Conservation (phyloP, 2,888 invertebrate species). For the Abrostola tripartita region DNA sequence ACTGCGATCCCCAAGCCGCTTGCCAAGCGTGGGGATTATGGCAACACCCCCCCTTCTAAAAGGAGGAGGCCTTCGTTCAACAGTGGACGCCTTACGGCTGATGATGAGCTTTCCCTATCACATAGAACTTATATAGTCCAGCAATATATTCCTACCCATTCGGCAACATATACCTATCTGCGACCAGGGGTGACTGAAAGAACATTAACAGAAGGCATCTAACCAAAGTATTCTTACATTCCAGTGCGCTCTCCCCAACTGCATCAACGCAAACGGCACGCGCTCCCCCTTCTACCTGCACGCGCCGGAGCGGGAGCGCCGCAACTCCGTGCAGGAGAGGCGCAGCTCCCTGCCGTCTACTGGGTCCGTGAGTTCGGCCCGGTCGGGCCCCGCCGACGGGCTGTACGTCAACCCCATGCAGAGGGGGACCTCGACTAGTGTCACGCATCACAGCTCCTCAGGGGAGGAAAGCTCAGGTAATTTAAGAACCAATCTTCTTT, state of each 20-base stretch:
- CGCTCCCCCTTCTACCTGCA: constrained; percentile 92
- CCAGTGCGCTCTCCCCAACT: constrained; percentile 87
- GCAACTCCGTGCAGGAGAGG: constrained; percentile 72
- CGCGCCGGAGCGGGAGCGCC: constrained; percentile 88
- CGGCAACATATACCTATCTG: too few species aligned
- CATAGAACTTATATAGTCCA: too few species aligned
- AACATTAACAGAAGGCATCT: constrained; percentile 53
- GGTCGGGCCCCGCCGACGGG: constrained; percentile 91
- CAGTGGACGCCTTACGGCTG: too few species aligned
- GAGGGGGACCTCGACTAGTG: constrained; percentile 71
- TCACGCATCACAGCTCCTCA: constrained; percentile 77
- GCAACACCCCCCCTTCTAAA: too few species aligned
- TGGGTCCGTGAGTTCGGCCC: constrained; percentile 78
- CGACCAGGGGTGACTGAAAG: not conserved
- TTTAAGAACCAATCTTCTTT: too few species aligned
- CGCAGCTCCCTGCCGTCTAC: constrained; percentile 79
- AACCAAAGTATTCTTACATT: constrained; percentile 51
- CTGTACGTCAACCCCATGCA: constrained; percentile 95
- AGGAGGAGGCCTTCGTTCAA: too few species aligned
- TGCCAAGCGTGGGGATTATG: too few species aligned
- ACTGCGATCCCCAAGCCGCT: too few species aligned
- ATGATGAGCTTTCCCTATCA: too few species aligned
- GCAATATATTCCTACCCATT: too few species aligned
- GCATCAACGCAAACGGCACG: constrained; percentile 82
- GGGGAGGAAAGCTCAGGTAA: constrained; percentile 84